Evolutionary conservation across 2,113 vertebrate species (phyloP).

Genomic region (Pagrus major): DNA sequence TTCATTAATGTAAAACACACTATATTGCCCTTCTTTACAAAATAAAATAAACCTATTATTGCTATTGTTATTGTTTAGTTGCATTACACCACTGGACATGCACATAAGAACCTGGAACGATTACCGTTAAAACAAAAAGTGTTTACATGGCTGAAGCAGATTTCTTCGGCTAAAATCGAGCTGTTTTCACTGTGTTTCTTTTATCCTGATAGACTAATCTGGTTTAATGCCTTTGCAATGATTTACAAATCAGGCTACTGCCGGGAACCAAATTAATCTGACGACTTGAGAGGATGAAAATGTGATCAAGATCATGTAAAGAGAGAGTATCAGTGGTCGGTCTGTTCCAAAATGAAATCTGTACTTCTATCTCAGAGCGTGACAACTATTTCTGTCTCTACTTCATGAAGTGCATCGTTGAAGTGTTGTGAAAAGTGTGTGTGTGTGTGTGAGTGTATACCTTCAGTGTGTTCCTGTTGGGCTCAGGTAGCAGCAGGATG

Average conservation of each 20-base stretch:
- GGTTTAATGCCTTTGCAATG: not conserved
- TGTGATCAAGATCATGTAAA: not conserved
- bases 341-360: not conserved
- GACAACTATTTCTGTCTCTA: not conserved
- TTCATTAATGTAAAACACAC: no score
- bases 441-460: conserved; percentile 68
- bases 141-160: not conserved
- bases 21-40: no score
- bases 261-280: not conserved
- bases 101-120: not conserved
- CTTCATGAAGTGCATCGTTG: not conserved
- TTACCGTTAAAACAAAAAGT: not conserved
- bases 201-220: not conserved
- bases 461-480: conserved; percentile 93
- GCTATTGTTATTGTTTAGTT: no score
- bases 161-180: not conserved
- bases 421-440: not conserved
- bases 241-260: not conserved
- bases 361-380: not conserved
- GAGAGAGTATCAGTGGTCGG: not conserved
- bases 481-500: conserved; percentile 90
- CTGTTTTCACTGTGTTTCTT: not conserved
- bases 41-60: no score
- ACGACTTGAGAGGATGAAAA: not conserved
- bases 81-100: no score